Evolutionary conservation across 2,888 invertebrate genomes (phyloP).

Genomic region (Ophion obscuratus): DNA sequence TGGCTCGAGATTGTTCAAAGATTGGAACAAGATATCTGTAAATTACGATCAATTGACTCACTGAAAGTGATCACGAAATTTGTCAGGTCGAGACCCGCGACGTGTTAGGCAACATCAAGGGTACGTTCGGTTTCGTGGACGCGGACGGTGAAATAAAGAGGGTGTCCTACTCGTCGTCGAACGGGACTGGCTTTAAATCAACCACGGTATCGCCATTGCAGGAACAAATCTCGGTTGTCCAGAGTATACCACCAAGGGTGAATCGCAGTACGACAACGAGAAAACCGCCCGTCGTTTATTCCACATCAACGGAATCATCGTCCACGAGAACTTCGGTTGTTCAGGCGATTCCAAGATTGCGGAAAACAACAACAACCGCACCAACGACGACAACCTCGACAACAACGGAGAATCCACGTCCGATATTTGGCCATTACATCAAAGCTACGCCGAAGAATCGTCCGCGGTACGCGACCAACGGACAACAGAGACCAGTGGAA

Average conservation of each 20-base stretch:
- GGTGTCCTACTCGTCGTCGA: conserved; percentile 89
- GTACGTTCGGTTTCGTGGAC: conserved; percentile 93
- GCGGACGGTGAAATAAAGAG: conserved; percentile 91
- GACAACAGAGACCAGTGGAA: conserved; percentile 77
- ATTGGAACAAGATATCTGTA: not conserved
- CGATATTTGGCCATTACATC: conserved; percentile 78
- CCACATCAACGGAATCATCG: conserved; percentile 86
- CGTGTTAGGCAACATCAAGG: conserved; percentile 92
- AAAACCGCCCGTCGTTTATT: conserved; percentile 75
- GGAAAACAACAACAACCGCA: conserved; percentile 79
- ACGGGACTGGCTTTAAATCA: conserved; percentile 85
- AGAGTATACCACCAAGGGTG: conserved; percentile 80
- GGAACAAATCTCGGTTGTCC: conserved; percentile 82
- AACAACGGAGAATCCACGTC: conserved; percentile 78
- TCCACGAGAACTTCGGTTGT: conserved; percentile 83
- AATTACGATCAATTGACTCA: conserved; percentile 16
- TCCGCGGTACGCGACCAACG: conserved; percentile 79
- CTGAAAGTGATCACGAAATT: conserved; percentile 67
- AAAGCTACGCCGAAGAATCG: conserved; percentile 76
- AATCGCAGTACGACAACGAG: conserved; percentile 86
- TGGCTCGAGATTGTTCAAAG: not conserved
- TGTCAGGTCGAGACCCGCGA: conserved; percentile 90
- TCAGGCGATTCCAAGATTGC: conserved; percentile 87
- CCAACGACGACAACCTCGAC: conserved; percentile 81
- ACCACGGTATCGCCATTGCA: conserved; percentile 84